A percentile compares a stretch with the other conserved stretches of the same genome.
These are phyloP conservation scores for Apantesis nais DNA, from an alignment of 2,888 invertebrate species.

Conservation along the genomic window DNA sequence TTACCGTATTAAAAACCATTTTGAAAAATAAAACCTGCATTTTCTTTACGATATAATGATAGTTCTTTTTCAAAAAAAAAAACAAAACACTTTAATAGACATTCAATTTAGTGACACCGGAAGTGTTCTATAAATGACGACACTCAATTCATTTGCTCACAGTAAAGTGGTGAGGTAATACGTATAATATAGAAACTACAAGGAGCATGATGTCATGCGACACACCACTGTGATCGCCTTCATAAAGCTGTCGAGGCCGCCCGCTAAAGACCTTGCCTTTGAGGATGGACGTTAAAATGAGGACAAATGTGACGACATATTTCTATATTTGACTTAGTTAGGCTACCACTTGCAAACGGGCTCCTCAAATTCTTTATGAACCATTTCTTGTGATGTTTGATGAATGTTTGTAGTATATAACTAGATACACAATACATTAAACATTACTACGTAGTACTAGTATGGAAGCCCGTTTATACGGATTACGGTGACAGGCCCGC, in stretches of 20 bases:
- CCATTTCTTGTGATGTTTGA: too few species aligned
- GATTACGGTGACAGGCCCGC: conserved; percentile 62
- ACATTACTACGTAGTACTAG: too few species aligned
- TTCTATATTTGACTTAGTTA: conserved; percentile 3
- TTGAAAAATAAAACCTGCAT: not conserved
- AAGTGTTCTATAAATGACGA: conserved; percentile 33
- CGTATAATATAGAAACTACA: conserved; percentile 33
- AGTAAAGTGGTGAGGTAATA: conserved; percentile 41
- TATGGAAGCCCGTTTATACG: conserved; percentile 52
- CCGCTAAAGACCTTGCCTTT: conserved; percentile 48
- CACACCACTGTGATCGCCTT: conserved; percentile 47
- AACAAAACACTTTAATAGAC: too few species aligned
- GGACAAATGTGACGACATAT: conserved; percentile 29
- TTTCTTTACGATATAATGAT: not conserved
- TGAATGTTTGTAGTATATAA: not conserved
- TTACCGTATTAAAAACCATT: not conserved
- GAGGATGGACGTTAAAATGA: conserved; percentile 43
- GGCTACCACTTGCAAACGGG: not conserved
- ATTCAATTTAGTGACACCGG: not conserved
- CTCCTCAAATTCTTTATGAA: not conserved
- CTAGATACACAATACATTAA: not conserved
- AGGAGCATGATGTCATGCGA: conserved; percentile 61
- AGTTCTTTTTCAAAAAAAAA: too few species aligned
- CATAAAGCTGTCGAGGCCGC: conserved; percentile 54
- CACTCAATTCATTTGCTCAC: conserved; percentile 26